Evolutionary conservation across 2,888 invertebrate species (phyloP).

Genomic region (Acronicta alni): DNA sequence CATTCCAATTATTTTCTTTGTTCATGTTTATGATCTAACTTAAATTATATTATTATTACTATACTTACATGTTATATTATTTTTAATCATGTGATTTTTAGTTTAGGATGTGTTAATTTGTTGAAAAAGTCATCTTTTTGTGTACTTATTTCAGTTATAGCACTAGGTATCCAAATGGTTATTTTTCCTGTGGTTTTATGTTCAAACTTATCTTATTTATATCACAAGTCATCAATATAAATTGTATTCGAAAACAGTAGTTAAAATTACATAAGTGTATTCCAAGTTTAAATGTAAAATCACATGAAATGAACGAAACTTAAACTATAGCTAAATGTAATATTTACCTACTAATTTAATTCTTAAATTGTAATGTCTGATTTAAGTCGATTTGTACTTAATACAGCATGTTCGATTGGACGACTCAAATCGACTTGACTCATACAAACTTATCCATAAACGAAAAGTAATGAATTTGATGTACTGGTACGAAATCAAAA

Average conservation of each 20-base stretch:
- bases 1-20: slow-evolving; percentile 74
- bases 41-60: slow-evolving; percentile 36
- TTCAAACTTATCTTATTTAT: slow-evolving; percentile 58
- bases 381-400: slow-evolving; percentile 41
- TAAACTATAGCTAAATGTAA: slow-evolving; percentile 68
- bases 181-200: slow-evolving; percentile 73
- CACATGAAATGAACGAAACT: slow-evolving; percentile 73
- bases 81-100: slow-evolving; percentile 57
- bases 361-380: slow-evolving; percentile 52
- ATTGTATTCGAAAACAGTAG: slow-evolving; percentile 55
- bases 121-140: slow-evolving; percentile 52
- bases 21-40: slow-evolving; percentile 51
- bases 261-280: slow-evolving; percentile 48
- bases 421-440: slow-evolving; percentile 38
- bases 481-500: slow-evolving; percentile 50
- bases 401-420: slow-evolving; percentile 8
- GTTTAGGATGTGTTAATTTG: slow-evolving; percentile 50
- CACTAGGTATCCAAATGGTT: slow-evolving; percentile 58
- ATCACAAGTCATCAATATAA: slow-evolving; percentile 44
- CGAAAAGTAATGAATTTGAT: slow-evolving; percentile 40
- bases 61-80: slow-evolving; percentile 49
- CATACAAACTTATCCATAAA: slow-evolving; percentile 37
- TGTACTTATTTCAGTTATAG: slow-evolving; percentile 55
- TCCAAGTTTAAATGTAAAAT: slow-evolving; percentile 73
- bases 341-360: slow-evolving; percentile 72